Percentiles rank a stretch among this genome's conserved stretches.
These are phyloP conservation scores for Heterodera filipjevi DNA, from an alignment of 2,888 invertebrate species.

Conservation along the genomic window DNA sequence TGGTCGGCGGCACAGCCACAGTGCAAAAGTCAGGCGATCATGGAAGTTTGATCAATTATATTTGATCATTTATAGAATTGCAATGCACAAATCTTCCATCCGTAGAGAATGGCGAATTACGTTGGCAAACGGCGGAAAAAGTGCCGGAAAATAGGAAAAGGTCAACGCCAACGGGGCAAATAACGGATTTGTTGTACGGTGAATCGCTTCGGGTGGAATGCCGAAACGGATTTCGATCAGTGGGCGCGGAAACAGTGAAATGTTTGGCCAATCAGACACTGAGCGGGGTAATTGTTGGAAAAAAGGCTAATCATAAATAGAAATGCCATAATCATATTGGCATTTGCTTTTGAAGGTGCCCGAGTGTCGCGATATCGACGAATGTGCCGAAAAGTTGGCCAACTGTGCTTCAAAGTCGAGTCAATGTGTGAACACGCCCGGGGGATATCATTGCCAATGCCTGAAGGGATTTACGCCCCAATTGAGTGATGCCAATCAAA, in stretches of 20 bases:
- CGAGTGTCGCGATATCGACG: slow-evolving; percentile 61
- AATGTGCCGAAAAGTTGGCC: slow-evolving; percentile 56
- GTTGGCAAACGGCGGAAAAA: not conserved
- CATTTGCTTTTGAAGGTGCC: slow-evolving; percentile 35
- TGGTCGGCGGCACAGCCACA: slow-evolving; percentile 92
- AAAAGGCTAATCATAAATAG: too few species aligned
- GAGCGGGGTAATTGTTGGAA: slow-evolving; percentile 39
- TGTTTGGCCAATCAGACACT: slow-evolving; percentile 64
- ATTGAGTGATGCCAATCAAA: slow-evolving; percentile 46
- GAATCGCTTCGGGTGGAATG: slow-evolving; percentile 60
- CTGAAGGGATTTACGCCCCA: slow-evolving; percentile 60
- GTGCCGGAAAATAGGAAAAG: slow-evolving; percentile 2
- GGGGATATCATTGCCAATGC: slow-evolving; percentile 64
- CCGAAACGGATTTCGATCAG: slow-evolving; percentile 52
- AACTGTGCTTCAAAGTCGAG: slow-evolving; percentile 56
- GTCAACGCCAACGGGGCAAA: not conserved
- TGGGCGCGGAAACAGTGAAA: slow-evolving; percentile 57
- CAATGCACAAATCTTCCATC: slow-evolving; percentile 56
- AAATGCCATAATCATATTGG: too few species aligned
- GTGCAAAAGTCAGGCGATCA: slow-evolving; percentile 80
- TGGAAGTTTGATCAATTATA: slow-evolving; percentile 11
- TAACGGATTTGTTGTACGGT: slow-evolving; percentile 50
- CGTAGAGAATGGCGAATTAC: slow-evolving; percentile 52
- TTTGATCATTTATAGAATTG: slow-evolving; percentile 50
- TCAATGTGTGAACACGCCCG: slow-evolving; percentile 58